phyloP scores from a whole-genome alignment of 2,113 vertebrate species.

The Lagopus leucura region DNA sequence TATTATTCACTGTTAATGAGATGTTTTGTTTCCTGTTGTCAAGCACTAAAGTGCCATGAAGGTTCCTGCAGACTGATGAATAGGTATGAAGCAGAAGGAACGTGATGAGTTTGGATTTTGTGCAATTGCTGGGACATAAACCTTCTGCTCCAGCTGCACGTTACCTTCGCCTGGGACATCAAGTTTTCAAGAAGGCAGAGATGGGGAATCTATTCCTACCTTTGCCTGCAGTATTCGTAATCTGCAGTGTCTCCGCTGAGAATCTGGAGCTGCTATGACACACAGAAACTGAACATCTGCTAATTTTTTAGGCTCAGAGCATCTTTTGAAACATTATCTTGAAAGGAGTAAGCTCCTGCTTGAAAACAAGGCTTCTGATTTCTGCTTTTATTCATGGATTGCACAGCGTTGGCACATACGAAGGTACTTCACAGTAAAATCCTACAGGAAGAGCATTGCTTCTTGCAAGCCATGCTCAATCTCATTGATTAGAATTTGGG shows the following conservation, averaged over 20 bases:
- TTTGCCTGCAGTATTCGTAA: not conserved
- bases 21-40: not conserved
- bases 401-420: rapidly evolving
- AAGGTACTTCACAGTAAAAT: not conserved
- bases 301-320: not conserved
- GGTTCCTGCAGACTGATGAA: not conserved
- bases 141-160: not conserved
- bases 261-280: not conserved
- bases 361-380: not conserved
- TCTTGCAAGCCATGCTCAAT: conserved; percentile 3
- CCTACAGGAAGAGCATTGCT: not conserved
- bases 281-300: not conserved
- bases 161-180: not conserved
- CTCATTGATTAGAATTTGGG: not conserved
- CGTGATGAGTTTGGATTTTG: not conserved
- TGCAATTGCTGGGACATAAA: not conserved
- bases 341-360: not conserved
- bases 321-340: not conserved
- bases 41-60: not conserved
- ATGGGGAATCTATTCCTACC: not conserved
- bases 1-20: rapidly evolving
- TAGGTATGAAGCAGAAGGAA: not conserved
- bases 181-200: not conserved
- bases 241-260: not conserved
- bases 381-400: not conserved